Evolutionary conservation across 2,797 vertebrate genomes (phyloP), one percentile per base, ranked within the genome.

Genomic region (Catharus ustulatus): DNA sequence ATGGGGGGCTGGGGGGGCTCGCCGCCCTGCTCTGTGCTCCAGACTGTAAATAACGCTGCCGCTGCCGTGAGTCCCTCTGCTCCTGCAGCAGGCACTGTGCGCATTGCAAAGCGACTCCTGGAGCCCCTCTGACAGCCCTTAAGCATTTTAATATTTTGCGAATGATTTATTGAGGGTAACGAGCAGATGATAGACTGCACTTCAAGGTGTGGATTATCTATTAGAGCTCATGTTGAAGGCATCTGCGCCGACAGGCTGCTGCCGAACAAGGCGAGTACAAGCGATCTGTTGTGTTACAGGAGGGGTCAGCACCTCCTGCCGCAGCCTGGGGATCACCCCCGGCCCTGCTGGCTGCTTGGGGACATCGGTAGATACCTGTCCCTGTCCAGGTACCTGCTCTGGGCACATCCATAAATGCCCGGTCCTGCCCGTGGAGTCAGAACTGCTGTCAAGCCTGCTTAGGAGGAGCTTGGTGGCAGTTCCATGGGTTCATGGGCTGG

Each of bases 111-210:
- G 84, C 55, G 32, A 13, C 58, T 87, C 76, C 19, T 8, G 67
- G 20, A 66, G 85, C 52, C 88, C n/a, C 12, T 57, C 1, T 32
- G 69, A 66, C 71, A 26, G 43, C 57, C 67, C 57, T 63, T 42
- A 69, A 88, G 84, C 61, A 48, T 74, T 72, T 91, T 77, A 88
- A 59, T 90, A 51, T 85, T 94, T 95, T 52, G 91, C 36, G 40
- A 68, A 62, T 78, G 93, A 94, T 95, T 95, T 96, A 85, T 96
- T 83, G 20, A 82, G 81, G 91, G 69, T 87, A 86, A 93, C 42
- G 86, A 95, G 84, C 80, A 42, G 80, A 87, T 93, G 90, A 95
- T 84, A 66, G 69, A 84, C 90, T 95, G 76, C 80, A 7, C 72
- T 80, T 74, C 64, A 38, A 83, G 89, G 71, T 94, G 95, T 38